Evolutionary conservation across 2,113 vertebrate species (phyloP), one percentile per base, ranked within the genome.

Genomic region (Hiodon tergisus): DNA sequence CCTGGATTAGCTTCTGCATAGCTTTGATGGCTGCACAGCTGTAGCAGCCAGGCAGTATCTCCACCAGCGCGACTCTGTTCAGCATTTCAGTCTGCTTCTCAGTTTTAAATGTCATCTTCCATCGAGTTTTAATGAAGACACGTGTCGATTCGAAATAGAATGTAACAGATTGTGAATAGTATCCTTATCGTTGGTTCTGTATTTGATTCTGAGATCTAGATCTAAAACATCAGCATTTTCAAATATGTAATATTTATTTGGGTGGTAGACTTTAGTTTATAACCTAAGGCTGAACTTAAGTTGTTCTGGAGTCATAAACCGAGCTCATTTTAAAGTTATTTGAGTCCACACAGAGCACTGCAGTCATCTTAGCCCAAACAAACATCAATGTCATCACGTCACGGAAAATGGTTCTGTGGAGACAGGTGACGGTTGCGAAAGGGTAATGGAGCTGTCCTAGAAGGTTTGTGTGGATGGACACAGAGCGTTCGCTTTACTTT

Each of bases 1-100:
- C 4, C 60, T 5, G 72, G 72, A 74, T 74, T 74, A 66, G 50
- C 13, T 54, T 60, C 16, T n/a, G n/a, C 47, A 4, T 11, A 14
- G 60, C 72, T 65, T 65, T 74, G 59, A 73, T 9, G 59, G 47
- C 50, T 6, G 50, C 9, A 13, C 52, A 14, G 8, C 3, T 55
- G 50, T 16, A 61, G 60, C 4, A 55, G 50, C 9, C n/a, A 17
- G 6, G 17, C 16, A 4, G 3, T 16, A 14, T 4, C 48, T 13
- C 14, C 5, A 17, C 53, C 51, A n/a, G 13, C 54, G 10, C 46
- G 46, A 10, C 7, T 67, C 46, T 2, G 2, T 6, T 17, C 65
- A 48, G 5, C 3, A 48, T 48, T 9, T 47, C 13, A 7, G 5
- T 17, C 47, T 59, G 5, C 47, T 69, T 50, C 53, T 62, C 5